Base-by-base conservation (phyloP, 1,140 invertebrate species). In the Subanguina moxae region DNA sequence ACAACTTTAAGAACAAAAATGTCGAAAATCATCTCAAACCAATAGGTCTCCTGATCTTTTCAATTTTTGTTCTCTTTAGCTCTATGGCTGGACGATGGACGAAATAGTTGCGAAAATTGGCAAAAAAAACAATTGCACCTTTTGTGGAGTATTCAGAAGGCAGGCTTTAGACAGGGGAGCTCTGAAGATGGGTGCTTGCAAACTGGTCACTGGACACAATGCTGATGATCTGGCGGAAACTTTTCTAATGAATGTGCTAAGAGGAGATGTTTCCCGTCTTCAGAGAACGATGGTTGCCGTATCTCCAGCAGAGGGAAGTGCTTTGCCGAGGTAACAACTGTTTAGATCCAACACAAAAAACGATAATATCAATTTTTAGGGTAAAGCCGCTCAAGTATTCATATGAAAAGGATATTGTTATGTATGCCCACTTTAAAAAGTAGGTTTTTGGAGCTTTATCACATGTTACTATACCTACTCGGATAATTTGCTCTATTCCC, bases 81-180 rank as follows among this genome's bases (percentile, higher is more conserved):
- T 99, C 0, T 99, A 98, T 87, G 95, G 94, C 0, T 99, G 95
- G 95, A 97, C 94, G 21, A 99, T 99, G 96, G 96, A 99, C 87
- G 90, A 90, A 78, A 97, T 99, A 84, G 95, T 98, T 1, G 87
- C 89, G 77, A 86, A 90, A 84, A 92, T 97, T 74, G 96, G 96
- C 0, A 87, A 89, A 58, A 96, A 94, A 84, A 99, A 96, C 84
- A 99, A 99, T 85, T 99, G 96, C 84, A 83, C 83, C 76, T 85
- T 62, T 64, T 81, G 70, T 63, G 80, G 80, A 52, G 80, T 84
- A 23, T 74, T 86, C 71, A 73, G 86, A 46, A 73, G 86, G 32
- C 85, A 87, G 84, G 95, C 96, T 23, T 84, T 99, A 38, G 95
- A 99, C 80, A 86, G 78, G 48, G 80, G 78, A 46, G 78, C 80